Percentiles rank a stretch among this genome's conserved stretches.
phyloP scores from a whole-genome alignment of 2,888 invertebrate species.

The Desoria tigrina region DNA sequence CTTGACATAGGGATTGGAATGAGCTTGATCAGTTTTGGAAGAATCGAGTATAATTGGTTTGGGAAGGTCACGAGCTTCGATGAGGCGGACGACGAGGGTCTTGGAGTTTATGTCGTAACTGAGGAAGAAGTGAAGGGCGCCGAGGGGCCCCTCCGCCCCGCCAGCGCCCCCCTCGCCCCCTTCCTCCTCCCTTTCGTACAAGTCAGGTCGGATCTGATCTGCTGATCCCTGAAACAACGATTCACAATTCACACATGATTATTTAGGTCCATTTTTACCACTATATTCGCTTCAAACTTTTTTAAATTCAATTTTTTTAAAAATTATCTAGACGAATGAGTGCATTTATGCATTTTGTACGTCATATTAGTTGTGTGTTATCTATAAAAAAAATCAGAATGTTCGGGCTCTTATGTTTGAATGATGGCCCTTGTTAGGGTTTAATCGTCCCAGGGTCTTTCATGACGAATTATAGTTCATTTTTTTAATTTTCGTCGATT shows the following conservation, averaged over 20 bases:
- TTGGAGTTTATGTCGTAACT: conserved; percentile 44
- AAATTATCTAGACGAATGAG: too few relatives aligned
- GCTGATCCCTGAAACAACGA: conserved; percentile 40
- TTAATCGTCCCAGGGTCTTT: too few relatives aligned
- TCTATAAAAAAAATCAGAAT: too few relatives aligned
- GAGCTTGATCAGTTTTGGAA: conserved; percentile 58
- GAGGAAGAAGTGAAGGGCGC: conserved; percentile 46
- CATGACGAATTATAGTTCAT: too few relatives aligned
- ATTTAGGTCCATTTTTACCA: too few relatives aligned
- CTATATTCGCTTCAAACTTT: too few relatives aligned
- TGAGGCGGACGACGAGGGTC: conserved; percentile 56
- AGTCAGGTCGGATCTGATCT: conserved; percentile 49
- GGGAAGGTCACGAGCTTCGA: conserved; percentile 58
- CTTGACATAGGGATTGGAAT: conserved; percentile 58
- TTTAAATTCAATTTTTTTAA: too few relatives aligned
- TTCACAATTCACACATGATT: neutral
- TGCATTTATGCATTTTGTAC: too few relatives aligned
- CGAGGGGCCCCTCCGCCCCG: conserved; percentile 39
- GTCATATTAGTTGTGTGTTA: too few relatives aligned
- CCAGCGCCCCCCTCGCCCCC: conserved; percentile 17
- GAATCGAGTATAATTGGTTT: conserved; percentile 56
- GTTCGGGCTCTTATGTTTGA: too few relatives aligned
- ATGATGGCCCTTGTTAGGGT: too few relatives aligned
- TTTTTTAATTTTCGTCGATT: too few relatives aligned
- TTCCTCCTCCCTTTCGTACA: conserved; percentile 30